Evolutionary conservation across 2,797 vertebrate species (phyloP).

Genomic region (Phataginus tricuspis): DNA sequence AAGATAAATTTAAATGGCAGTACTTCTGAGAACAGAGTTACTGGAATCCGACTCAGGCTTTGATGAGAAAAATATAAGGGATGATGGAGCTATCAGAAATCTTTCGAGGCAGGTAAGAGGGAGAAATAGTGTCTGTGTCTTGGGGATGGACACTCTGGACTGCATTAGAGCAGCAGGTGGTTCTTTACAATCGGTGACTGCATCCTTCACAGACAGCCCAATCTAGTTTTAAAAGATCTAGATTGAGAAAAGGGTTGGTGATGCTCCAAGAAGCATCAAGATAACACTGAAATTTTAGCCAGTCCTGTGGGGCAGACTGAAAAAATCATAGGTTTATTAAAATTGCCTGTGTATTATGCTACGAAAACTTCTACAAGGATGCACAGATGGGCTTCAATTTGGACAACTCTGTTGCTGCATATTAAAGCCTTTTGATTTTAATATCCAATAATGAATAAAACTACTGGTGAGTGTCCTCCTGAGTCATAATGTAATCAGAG

Average conservation of each 20-base stretch:
- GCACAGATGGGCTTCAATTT: slow-evolving; percentile 77
- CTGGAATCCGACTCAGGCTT: not conserved
- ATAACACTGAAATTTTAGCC: slow-evolving; percentile 38
- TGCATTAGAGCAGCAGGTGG: not conserved
- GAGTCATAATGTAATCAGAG: slow-evolving; percentile 74
- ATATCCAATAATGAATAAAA: slow-evolving; percentile 79
- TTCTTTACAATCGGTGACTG: not conserved
- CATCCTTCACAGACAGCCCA: not conserved
- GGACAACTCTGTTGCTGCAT: slow-evolving; percentile 67
- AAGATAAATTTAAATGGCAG: not conserved
- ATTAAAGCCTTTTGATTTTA: slow-evolving; percentile 74
- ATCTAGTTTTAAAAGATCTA: not conserved
- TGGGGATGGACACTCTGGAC: not conserved
- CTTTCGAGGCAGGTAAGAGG: not conserved
- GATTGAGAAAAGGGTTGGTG: not conserved
- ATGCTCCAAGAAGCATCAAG: not conserved
- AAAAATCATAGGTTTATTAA: slow-evolving; percentile 70
- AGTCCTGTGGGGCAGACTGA: not conserved
- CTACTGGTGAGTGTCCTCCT: slow-evolving; percentile 72
- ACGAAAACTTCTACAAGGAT: slow-evolving; percentile 64
- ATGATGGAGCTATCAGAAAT: not conserved
- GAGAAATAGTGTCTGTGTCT: not conserved
- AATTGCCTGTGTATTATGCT: slow-evolving; percentile 59
- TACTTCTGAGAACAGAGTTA: not conserved
- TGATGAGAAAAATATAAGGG: slow-evolving; percentile 38